Evolutionary conservation across 1,140 invertebrate species (phyloP), one percentile per base, ranked within the genome.

Genomic region (Idris sp.): DNA sequence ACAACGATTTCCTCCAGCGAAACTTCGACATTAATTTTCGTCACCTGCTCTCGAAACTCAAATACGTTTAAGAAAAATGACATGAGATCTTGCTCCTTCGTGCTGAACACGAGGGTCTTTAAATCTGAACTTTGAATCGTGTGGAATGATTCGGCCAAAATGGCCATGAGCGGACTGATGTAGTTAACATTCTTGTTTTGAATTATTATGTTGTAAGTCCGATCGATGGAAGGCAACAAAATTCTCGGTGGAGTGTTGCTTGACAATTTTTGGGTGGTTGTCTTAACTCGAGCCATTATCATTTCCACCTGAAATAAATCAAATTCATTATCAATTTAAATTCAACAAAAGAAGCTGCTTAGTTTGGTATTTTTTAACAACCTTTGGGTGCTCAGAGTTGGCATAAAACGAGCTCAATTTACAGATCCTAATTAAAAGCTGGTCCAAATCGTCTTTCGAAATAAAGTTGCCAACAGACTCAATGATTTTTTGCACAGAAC

Each of bases 381-480:
- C 84, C 54, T 86, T 88, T 2, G 81, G 76, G 77, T 87, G 69
- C 18, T 85, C 83, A 2, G 61, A 73, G 10, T 84, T 76, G 0
- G 67, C 81, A 30, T 88, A 85, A 11, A 83, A 44, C 2, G 80
- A 89, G 15, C 86, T 88, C 5, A 93, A 77, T 62, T 89, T 88
- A 14, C 90, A 89, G 9, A 95, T 81, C 59, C 92, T 90, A 2
- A 86, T 88, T 0, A 97, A 79, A 18, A 97, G 89, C 67, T 93
- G 92, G 54, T 92, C 89, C 19, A 97, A 83, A 84, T 96, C 97
- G 0, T 94, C 92, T 2, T 59, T 77, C 71, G 94, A 96, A 14
- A 97, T 83, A 78, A 97, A 96, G 2, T 93, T 86, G 0, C 93
- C 91, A 14, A 97, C 79, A 13, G 92, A 93, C 75, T 96, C 93